Evolutionary conservation across 2,113 vertebrate species (phyloP), one percentile per base, ranked within the genome.

Genomic region (Syrmaticus mikado): DNA sequence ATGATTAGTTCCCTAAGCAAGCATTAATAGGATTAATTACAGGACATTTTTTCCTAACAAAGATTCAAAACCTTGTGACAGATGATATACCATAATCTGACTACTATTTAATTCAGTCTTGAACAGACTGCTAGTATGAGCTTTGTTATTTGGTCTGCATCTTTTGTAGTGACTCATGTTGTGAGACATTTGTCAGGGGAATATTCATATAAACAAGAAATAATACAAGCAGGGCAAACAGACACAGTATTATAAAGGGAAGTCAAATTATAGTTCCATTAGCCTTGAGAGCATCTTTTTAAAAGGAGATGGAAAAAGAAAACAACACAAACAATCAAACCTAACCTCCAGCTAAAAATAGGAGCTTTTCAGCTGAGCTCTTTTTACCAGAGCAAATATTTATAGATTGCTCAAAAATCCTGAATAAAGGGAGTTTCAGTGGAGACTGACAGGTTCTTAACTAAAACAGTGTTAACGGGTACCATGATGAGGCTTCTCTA

Each of bases 281-380:
- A 90, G 86, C 87, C 91, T 92, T 67, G 79, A 90, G 57, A 75
- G 73, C 27, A 74, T 78, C 65, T 85, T 77, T 88, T 83, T 64
- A 68, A 68, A 94, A 86, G 36, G 21, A 89, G 46, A 57, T 25
- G 57, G 32, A 65, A 89, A 95, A 91, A 25, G 1, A 14, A 77
- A 83, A 34, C 82, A 94, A 58, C 72, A 88, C 86, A 6, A 86
- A 88, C 6, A 93, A 58, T 10, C 8, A 70, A 95, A 89, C 28
- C 53, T 83, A 81, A 93, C 80, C 85, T 92, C 76, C 65, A 72
- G 82, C 89, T 91, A 91, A 87, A 90, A 94, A 89, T 24, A 93
- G 65, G 38, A 90, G 71, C 55, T 82, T 77, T 95, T 92, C 70
- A 70, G 45, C 48, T 67, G 74, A 90, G 71, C 27, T 70, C 53